Base-by-base conservation (phyloP, 1,140 invertebrate genomes). In the Drosophila ogumai region DNA sequence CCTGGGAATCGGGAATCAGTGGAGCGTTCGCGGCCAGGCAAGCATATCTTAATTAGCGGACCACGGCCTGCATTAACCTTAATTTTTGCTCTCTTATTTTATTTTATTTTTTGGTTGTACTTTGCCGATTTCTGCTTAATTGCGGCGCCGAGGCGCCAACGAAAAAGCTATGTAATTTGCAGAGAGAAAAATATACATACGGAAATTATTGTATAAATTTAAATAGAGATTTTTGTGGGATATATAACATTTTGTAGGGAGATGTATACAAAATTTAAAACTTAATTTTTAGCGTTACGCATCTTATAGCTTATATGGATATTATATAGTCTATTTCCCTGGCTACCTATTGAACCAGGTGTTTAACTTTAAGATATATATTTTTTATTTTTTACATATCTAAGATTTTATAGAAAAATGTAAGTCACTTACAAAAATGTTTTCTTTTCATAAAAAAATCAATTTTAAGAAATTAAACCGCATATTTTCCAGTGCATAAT, bases 1-100 rank as follows among this genome's bases (percentile, higher is more conserved):
- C 52, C 15, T 54, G 44, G 46, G 46, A 47, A 54, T 38, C 36
- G 19, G 34, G 38, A 36, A 7, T 36, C 68, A 88, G 68, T 81
- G 80, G 72, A 81, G 80, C 84, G 56, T 43, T 50, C 44, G 54
- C 52, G 60, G 36, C 49, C 82, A 88, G 60, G 67, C 84, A 80
- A 63, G 36, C 82, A 87, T 82, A 65, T 63, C 84, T 88, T 87
- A 88, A 87, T 87, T 87, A 87, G 80, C 84, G 46, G 65, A 84
- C 72, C 61, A 25, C 31, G 47, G 73, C 60, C 79, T 72, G 74
- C 73, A 88, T 87, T 77, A 82, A 88, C 75, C 60, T 84, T 80
- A 73, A 85, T 87, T 79, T 78, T 75, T 63, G 74, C 68, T 54
- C 25, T 28, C 46, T 47, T 47, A 28, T 15, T 28, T 28, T 49